Conservation (phyloP, 1,140 invertebrate species). For the Streblospio benedicti region DNA sequence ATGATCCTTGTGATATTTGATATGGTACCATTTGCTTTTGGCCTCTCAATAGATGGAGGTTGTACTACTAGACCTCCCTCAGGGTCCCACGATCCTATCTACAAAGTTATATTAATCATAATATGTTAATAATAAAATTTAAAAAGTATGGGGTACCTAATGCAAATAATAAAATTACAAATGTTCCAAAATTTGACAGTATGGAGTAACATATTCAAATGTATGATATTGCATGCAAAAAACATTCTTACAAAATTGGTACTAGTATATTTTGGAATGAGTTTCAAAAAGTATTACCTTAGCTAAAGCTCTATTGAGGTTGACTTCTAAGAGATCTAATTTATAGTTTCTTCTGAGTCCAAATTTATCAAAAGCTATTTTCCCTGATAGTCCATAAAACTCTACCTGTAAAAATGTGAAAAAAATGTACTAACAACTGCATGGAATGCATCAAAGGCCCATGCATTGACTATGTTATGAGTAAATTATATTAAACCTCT, state of each 20-base stretch:
- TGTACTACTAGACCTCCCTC: constrained; percentile 51
- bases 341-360: constrained; percentile 79
- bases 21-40: constrained; percentile 25
- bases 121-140: not conserved
- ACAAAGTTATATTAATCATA: constrained; percentile 8
- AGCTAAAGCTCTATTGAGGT: constrained; percentile 4
- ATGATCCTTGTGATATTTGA: constrained; percentile 76
- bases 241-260: too few species aligned
- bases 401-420: constrained; percentile 15
- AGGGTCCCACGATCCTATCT: constrained; percentile 85
- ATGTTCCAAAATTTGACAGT: too few species aligned
- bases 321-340: constrained; percentile 70
- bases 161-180: too few species aligned
- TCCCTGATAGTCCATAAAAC: constrained; percentile 72
- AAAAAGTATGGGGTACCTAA: too few species aligned
- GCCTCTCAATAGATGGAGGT: constrained; percentile 49
- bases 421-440: not conserved
- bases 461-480: too few species aligned
- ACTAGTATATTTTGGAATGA: too few species aligned
- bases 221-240: too few species aligned
- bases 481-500: too few species aligned
- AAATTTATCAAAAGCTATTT: constrained; percentile 69
- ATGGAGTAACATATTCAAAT: too few species aligned
- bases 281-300: too few species aligned
- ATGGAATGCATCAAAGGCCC: too few species aligned